Percentiles rank a stretch among this genome's conserved stretches.
phyloP scores from a whole-genome alignment of 2,888 invertebrate species.

The Scaptomyza flava region DNA sequence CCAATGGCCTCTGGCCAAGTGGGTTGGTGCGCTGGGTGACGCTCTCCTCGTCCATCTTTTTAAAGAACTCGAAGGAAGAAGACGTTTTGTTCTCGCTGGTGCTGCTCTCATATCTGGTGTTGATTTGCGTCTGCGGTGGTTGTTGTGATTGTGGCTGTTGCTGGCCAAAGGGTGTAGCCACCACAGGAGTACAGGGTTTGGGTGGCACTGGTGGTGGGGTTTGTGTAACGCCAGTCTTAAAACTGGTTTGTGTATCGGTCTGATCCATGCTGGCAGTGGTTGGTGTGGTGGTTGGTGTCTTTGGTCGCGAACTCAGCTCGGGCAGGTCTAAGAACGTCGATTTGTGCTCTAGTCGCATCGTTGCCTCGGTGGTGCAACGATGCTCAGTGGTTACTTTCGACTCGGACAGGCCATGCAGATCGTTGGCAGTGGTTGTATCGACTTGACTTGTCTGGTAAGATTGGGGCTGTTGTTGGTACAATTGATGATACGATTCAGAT shows the following conservation, averaged over 20 bases:
- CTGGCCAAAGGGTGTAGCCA: constrained; percentile 61
- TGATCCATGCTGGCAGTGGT: constrained; percentile 63
- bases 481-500: constrained; percentile 26
- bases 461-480: constrained; percentile 65
- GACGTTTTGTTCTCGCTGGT: constrained; percentile 87
- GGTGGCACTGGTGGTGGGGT: constrained; percentile 79
- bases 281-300: constrained; percentile 63
- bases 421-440: constrained; percentile 80
- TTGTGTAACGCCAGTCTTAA: constrained; percentile 65
- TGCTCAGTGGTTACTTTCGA: constrained; percentile 84
- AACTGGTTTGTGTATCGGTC: constrained; percentile 59
- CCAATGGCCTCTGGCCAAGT: constrained; percentile 51
- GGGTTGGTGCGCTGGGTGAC: constrained; percentile 61
- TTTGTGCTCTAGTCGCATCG: constrained; percentile 85
- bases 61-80: constrained; percentile 89
- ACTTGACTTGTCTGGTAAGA: constrained; percentile 81
- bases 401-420: constrained; percentile 84
- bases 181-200: constrained; percentile 73
- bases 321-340: constrained; percentile 82
- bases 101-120: constrained; percentile 82
- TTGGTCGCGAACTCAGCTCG: constrained; percentile 69
- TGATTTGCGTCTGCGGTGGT: constrained; percentile 49
- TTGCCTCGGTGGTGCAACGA: constrained; percentile 85
- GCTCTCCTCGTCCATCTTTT: constrained; percentile 85
- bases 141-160: constrained; percentile 34